phyloP scores from a whole-genome alignment of 2,888 invertebrate species.

The Bombylius major region DNA sequence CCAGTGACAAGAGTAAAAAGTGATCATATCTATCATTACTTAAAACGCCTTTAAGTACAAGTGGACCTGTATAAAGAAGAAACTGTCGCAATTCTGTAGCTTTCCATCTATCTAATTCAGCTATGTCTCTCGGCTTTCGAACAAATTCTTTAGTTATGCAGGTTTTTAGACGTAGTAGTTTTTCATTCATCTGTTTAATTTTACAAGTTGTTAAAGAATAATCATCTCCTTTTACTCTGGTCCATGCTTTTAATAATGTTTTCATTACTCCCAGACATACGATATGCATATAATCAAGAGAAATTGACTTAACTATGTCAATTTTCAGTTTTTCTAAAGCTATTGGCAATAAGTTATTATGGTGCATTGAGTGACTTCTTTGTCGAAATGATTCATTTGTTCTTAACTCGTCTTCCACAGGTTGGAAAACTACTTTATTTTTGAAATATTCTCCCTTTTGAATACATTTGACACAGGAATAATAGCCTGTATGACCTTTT shows the following conservation, averaged over 20 bases:
- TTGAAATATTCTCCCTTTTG: background rate
- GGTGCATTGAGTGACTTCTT: background rate
- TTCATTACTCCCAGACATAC: slow-evolving; percentile 10
- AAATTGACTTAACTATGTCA: background rate
- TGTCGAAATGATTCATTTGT: background rate
- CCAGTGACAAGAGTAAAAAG: no score
- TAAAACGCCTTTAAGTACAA: slow-evolving; percentile 5
- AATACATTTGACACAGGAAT: background rate
- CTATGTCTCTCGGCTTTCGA: slow-evolving; percentile 10
- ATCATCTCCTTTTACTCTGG: background rate
- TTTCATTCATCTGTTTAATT: no score
- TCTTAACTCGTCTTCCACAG: background rate
- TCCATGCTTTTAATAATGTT: background rate
- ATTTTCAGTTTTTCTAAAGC: background rate
- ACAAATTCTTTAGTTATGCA: slow-evolving; percentile 8
- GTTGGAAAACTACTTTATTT: background rate
- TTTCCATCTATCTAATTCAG: slow-evolving; percentile 9
- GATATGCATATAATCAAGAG: slow-evolving; percentile 5
- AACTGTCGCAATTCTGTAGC: slow-evolving; percentile 10
- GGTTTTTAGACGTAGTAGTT: no score
- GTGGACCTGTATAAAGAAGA: slow-evolving; percentile 9
- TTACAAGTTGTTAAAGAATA: background rate
- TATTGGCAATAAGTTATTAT: background rate
- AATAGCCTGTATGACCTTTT: background rate
- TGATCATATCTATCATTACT: no score